Conservation (phyloP, 2,797 vertebrate species). For the Sebastes elongatus region DNA sequence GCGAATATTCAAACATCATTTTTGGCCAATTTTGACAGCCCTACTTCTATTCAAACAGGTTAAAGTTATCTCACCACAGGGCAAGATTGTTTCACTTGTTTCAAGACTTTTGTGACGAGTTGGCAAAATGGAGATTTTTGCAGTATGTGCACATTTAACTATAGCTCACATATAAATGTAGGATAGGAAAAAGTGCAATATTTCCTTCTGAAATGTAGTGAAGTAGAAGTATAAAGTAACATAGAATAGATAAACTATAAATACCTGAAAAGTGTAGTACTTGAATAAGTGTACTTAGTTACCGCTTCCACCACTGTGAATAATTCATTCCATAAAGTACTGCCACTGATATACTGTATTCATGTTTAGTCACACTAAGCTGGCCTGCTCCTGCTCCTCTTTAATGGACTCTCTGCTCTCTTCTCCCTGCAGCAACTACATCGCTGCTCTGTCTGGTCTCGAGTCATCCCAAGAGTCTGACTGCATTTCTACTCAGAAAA, state of each 20-base stretch:
- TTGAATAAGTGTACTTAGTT: neutral
- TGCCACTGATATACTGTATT: neutral
- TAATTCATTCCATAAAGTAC: neutral
- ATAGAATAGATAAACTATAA: neutral
- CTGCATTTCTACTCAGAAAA: neutral
- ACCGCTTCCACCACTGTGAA: neutral
- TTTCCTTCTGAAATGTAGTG: neutral
- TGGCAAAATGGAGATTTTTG: neutral
- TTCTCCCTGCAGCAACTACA: constrained; percentile 2
- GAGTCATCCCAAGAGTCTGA: neutral
- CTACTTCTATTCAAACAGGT: neutral
- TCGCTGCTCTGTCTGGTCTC: neutral
- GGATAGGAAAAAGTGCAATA: neutral
- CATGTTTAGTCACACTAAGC: constrained; percentile 2
- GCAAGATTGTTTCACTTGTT: neutral
- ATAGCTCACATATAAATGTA: neutral
- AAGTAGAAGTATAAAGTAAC: neutral
- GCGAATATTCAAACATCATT: too few relatives aligned
- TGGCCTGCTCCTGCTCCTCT: neutral
- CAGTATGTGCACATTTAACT: neutral
- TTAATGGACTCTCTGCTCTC: neutral
- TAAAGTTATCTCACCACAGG: neutral
- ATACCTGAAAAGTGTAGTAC: neutral
- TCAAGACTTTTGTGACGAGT: neutral
- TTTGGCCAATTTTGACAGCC: too few relatives aligned